Evolutionary conservation across 2,888 invertebrate species (phyloP).

Genomic region (Yponomeuta cagnagella): DNA sequence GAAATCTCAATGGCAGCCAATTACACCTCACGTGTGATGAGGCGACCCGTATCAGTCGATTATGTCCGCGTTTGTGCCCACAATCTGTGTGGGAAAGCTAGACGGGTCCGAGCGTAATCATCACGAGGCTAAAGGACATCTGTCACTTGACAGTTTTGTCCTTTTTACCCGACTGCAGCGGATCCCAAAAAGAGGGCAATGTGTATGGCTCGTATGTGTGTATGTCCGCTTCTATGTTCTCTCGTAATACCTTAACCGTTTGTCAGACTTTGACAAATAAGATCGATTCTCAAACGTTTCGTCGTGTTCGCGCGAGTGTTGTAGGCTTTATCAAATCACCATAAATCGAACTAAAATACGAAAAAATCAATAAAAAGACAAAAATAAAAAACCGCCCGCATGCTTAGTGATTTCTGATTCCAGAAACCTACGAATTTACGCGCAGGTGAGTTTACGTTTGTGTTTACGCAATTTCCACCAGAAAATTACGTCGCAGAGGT

Average conservation of each 20-base stretch:
- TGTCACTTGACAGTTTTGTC: background rate
- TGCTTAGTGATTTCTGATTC: too few relatives aligned
- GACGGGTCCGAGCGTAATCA: background rate
- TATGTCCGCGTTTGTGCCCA: background rate
- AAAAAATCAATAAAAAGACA: too few relatives aligned
- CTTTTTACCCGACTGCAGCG: background rate
- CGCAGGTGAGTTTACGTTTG: background rate
- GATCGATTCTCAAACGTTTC: too few relatives aligned
- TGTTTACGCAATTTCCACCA: background rate
- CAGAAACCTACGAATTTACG: too few relatives aligned
- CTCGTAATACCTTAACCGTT: too few relatives aligned
- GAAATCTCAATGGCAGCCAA: conserved; percentile 13
- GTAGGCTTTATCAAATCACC: too few relatives aligned
- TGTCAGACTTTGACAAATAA: too few relatives aligned
- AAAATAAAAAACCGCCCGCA: too few relatives aligned
- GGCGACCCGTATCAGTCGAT: background rate
- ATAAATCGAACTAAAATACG: too few relatives aligned
- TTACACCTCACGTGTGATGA: background rate
- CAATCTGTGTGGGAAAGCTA: background rate
- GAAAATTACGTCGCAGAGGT: background rate
- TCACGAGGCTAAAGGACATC: background rate
- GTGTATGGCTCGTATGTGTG: too few relatives aligned
- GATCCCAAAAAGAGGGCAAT: background rate
- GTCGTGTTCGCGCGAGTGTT: too few relatives aligned
- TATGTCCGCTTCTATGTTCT: too few relatives aligned